phyloP scores from a whole-genome alignment of 1,140 invertebrate species.

The Colletes gigas region DNA sequence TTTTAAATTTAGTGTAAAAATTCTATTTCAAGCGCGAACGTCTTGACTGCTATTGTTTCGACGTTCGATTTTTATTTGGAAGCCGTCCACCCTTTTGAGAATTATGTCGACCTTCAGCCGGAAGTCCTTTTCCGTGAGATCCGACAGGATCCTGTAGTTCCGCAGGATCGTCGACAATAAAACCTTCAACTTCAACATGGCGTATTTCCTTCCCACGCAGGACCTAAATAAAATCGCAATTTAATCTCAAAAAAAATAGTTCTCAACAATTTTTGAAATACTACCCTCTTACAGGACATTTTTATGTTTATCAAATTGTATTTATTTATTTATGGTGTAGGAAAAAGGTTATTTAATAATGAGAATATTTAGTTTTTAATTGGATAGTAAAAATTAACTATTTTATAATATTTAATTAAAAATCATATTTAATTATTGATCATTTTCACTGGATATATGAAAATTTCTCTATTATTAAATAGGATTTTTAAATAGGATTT shows the following conservation, averaged over 20 bases:
- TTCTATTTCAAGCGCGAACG: not conserved
- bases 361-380: too few species aligned
- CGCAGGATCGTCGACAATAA: slow-evolving; percentile 84
- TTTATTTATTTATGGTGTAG: too few species aligned
- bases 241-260: not conserved
- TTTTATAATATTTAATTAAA: too few species aligned
- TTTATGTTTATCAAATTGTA: too few species aligned
- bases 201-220: slow-evolving; percentile 86
- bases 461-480: too few species aligned
- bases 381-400: too few species aligned
- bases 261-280: too few species aligned
- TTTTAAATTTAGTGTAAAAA: too few species aligned
- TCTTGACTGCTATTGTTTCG: slow-evolving; percentile 55
- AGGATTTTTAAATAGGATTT: too few species aligned
- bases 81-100: slow-evolving; percentile 80
- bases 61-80: slow-evolving; percentile 75
- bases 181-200: slow-evolving; percentile 85
- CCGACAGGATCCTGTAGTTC: slow-evolving; percentile 81
- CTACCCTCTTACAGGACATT: not conserved
- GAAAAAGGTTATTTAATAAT: too few species aligned
- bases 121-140: slow-evolving; percentile 76
- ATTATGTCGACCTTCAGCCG: slow-evolving; percentile 79
- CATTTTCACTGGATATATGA: too few species aligned
- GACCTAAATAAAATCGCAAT: slow-evolving; percentile 74
- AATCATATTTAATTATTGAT: too few species aligned